These are phyloP conservation scores for Malacosoma neustria DNA, from an alignment of 2,888 invertebrate genomes.

Conservation along the genomic window DNA sequence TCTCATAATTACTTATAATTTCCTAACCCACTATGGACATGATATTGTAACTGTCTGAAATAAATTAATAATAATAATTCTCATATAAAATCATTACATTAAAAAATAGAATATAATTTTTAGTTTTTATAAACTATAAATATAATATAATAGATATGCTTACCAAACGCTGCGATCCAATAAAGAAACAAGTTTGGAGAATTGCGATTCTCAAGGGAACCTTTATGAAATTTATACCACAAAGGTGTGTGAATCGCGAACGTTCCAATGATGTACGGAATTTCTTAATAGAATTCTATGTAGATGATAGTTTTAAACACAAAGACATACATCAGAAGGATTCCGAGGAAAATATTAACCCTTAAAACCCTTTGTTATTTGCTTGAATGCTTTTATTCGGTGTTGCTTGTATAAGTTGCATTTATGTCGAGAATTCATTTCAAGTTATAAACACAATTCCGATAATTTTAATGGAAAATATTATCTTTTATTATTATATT, in stretches of 20 bases:
- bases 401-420: conserved; percentile 9
- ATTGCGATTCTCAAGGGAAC: neutral
- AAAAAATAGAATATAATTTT: too few relatives aligned
- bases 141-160: too few relatives aligned
- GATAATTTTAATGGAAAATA: too few relatives aligned
- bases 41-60: too few relatives aligned
- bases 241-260: conserved; percentile 4
- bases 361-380: conserved; percentile 23
- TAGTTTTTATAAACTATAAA: too few relatives aligned
- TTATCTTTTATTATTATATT: neutral
- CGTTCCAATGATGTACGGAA: conserved; percentile 17
- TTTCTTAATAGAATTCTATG: conserved; percentile 28
- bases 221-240: neutral
- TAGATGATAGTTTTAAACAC: conserved; percentile 29
- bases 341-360: conserved; percentile 34
- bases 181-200: neutral
- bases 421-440: neutral
- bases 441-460: too few relatives aligned
- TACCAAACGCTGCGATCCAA: neutral
- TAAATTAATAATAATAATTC: too few relatives aligned
- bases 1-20: too few relatives aligned
- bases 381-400: conserved; percentile 36
- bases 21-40: too few relatives aligned
- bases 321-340: conserved; percentile 32
- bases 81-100: too few relatives aligned